Evolutionary conservation across 2,888 invertebrate species (phyloP).

Genomic region (Dinocampus coccinellae): DNA sequence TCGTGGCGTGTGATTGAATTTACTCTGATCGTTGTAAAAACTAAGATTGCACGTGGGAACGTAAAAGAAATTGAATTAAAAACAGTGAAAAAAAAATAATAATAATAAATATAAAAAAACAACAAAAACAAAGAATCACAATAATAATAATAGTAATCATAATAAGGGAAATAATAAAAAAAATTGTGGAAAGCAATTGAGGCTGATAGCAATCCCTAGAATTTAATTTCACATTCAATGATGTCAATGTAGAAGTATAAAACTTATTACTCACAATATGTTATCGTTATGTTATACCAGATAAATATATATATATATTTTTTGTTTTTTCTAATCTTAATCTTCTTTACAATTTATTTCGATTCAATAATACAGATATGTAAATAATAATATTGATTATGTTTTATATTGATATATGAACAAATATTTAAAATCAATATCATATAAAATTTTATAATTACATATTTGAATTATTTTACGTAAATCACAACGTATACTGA

Average conservation of each 20-base stretch:
- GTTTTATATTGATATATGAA: too few relatives aligned
- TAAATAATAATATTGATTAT: too few relatives aligned
- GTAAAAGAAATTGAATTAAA: background rate
- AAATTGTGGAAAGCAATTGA: background rate
- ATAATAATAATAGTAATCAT: background rate
- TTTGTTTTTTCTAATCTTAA: too few relatives aligned
- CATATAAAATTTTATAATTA: background rate
- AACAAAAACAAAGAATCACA: background rate
- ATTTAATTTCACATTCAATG: background rate
- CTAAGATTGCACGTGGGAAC: conserved; percentile 10
- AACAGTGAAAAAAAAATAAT: background rate
- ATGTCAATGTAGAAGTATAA: background rate
- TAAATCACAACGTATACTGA: background rate
- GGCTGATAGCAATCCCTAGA: background rate
- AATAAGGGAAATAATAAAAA: background rate
- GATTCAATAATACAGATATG: too few relatives aligned
- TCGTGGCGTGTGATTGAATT: conserved; percentile 9
- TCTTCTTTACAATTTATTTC: too few relatives aligned
- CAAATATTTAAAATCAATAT: too few relatives aligned
- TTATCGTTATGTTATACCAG: background rate
- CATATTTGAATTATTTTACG: background rate
- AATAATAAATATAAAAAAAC: background rate
- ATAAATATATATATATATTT: too few relatives aligned
- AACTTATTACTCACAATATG: background rate
- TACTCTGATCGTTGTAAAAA: background rate